These are phyloP conservation scores for Panopea generosa DNA, from an alignment of 2,888 invertebrate species.

Conservation along the genomic window DNA sequence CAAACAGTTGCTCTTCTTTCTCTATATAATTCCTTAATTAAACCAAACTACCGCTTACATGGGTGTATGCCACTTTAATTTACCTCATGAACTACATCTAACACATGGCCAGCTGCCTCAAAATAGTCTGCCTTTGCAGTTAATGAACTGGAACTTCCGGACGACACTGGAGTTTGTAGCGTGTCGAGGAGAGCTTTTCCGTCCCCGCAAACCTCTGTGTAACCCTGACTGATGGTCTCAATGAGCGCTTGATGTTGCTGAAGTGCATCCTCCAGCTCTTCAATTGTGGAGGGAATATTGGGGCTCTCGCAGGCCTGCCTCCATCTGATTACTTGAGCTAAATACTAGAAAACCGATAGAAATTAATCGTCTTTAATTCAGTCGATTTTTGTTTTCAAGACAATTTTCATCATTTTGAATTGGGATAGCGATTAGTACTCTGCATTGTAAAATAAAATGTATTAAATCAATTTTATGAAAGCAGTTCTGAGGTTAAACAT, in stretches of 20 bases:
- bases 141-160: conserved; percentile 83
- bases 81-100: conserved; percentile 96
- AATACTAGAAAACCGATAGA: conserved; percentile 80
- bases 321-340: conserved; percentile 94
- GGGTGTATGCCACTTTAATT: background rate
- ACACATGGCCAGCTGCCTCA: conserved; percentile 96
- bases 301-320: conserved; percentile 93
- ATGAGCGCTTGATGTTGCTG: conserved; percentile 97
- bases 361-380: too few relatives aligned
- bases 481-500: too few relatives aligned
- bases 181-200: conserved; percentile 86
- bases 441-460: too few relatives aligned
- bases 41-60: background rate
- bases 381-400: too few relatives aligned
- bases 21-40: too few relatives aligned
- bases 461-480: too few relatives aligned
- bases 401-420: too few relatives aligned
- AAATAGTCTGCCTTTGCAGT: conserved; percentile 92
- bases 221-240: conserved; percentile 98
- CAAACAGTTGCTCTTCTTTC: too few relatives aligned
- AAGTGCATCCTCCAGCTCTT: conserved; percentile 95
- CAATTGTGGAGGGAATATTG: conserved; percentile 90
- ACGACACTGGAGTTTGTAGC: conserved; percentile 85
- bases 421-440: too few relatives aligned
- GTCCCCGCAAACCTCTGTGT: conserved; percentile 90